Evolutionary conservation across 1,140 invertebrate genomes (phyloP).

Genomic region (Drosophila saltans): DNA sequence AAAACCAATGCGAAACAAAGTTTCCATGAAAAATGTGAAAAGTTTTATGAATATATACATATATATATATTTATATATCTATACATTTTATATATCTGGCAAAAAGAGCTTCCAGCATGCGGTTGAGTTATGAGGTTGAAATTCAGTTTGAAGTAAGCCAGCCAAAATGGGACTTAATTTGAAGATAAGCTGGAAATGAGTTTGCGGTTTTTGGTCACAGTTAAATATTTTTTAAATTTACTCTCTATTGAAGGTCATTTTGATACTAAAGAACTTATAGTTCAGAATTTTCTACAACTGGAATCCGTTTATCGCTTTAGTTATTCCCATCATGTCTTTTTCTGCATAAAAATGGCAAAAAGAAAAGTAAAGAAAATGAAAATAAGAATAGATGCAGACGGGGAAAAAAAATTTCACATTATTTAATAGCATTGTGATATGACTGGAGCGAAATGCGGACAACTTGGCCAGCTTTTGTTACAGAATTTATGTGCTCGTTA

Average conservation of each 20-base stretch:
- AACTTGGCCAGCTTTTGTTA: conserved; percentile 42
- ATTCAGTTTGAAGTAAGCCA: conserved; percentile 8
- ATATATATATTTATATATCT: neutral
- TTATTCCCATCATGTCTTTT: conserved; percentile 27
- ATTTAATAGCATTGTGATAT: conserved; percentile 52
- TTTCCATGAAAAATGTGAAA: conserved; percentile 38
- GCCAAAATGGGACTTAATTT: conserved; percentile 1
- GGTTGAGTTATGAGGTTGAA: conserved; percentile 9
- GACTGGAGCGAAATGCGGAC: conserved; percentile 9
- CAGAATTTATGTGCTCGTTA: conserved; percentile 59
- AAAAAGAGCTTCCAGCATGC: conserved; percentile 1
- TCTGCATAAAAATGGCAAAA: neutral
- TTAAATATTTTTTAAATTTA: conserved; percentile 13
- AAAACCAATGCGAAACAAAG: neutral
- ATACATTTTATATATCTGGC: neutral
- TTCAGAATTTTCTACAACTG: conserved; percentile 26
- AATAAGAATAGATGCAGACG: neutral
- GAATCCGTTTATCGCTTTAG: conserved; percentile 30
- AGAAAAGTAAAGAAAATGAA: neutral
- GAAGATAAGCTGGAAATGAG: conserved; percentile 8
- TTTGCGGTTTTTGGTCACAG: neutral
- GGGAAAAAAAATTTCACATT: conserved; percentile 31
- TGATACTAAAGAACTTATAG: neutral
- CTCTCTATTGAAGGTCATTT: conserved; percentile 3
- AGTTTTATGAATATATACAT: conserved; percentile 41